Evolutionary conservation across 2,888 invertebrate genomes (phyloP), one percentile per base, ranked within the genome.

Genomic region (Agrochola litura): DNA sequence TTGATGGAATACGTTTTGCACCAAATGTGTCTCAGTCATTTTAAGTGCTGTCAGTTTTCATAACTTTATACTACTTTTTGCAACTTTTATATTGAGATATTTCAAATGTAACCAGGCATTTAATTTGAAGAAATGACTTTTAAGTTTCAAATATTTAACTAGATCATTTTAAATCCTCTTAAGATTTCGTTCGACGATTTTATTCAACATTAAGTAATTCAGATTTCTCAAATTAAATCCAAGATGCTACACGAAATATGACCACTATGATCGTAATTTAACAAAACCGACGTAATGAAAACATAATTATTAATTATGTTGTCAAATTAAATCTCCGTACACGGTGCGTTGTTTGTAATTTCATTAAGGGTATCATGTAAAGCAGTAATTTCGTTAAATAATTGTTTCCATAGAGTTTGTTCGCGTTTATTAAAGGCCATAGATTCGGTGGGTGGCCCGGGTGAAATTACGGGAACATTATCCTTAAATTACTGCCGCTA

Each of bases 371-470:
- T 91, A 92, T 93, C 94, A 93, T 94, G 93, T 94, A 92, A 92
- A 93, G 91, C 92, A 92, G 94, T 94, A 95, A 96, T 96, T 95
- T 94, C 88, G 93, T 94, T 94, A 95, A 96, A 95, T 95, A 95
- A 96, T 96, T 95, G 95, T 95, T 92, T 90, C 92, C 92, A 92
- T 93, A 93, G 93, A 93, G 92, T 93, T 92, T 91, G 93, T 95
- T 94, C 92, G 89, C 95, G 94, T 95, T 96, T 96, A 96, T 96
- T 96, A 96, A 95, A 94, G 94, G 91, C 95, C 95, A 95, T 96
- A 96, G 96, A 96, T 96, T 96, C 94, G 90, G 91, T 90, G 92
- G 93, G 93, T 91, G 91, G 94, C 94, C 90, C 91, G 91, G 89
- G 92, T 89, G 90, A 94, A 96, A 96, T 96, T 96, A 96, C 94